Base-by-base conservation (phyloP, 1,140 invertebrate genomes). In the Frieseomelitta varia region DNA sequence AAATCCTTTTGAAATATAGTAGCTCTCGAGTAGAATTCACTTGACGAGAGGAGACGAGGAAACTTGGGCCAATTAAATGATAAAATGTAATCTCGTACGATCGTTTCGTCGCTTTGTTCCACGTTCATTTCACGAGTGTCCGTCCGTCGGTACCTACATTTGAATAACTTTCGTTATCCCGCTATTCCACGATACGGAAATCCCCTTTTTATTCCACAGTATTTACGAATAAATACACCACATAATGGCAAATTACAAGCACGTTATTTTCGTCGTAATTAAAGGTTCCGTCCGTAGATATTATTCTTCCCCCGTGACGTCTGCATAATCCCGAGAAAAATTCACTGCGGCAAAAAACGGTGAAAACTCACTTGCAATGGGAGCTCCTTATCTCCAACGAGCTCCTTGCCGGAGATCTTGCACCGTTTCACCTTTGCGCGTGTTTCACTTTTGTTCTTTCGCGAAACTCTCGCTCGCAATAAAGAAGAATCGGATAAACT, bases 371-470 rank as follows among this genome's bases (percentile, higher is more conserved):
- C 87, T 81, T 79, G 84, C 56, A 88, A 88, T 73, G 30, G 39
- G 68, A 90, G 84, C 82, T 85, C 79, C 84, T 76, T 87, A 90
- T 88, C 87, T 88, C 84, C 87, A 88, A 91, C 82, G 85, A 91
- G 85, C 88, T 91, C 72, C 39, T 76, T 67, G 85, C 58, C 63
- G 79, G 61, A 88, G 47, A 90, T 84, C 77, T 80, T 90, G 82
- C 82, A 55, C 39, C 77, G 71, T 56, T 34, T 58, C 63, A 47
- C 10, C 65, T n/a, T 68, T 39, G 47, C 72, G 55, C 27, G 55
- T 65, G 27, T 81, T 89, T 79, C 75, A 84, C 79, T 88, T 87
- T 81, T 77, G 51, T 80, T 80, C 14, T 19, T 51, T 56, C n/a
- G 27, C 39, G 34, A 77, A 47, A 61, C 73, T 58, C 24, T 39